Evolutionary conservation across 2,113 vertebrate genomes (phyloP), one percentile per base, ranked within the genome.

Genomic region (Pitta sordida): DNA sequence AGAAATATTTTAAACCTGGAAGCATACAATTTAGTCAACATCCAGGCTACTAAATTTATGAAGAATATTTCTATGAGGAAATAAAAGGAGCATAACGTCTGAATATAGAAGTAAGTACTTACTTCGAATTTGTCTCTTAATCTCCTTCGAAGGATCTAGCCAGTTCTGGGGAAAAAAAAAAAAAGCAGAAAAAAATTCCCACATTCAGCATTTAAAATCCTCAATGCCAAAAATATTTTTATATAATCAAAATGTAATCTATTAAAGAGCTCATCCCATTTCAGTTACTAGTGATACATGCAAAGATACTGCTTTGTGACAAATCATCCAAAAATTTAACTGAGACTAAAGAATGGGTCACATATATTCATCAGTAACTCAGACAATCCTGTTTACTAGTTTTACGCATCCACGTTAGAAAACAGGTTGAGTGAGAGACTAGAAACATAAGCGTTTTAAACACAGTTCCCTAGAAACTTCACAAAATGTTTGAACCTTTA

Each of bases 81-180:
- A 76, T 34, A 56, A 75, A 76, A 80, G 29, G 9, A 80, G 24
- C 3, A n/a, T 67, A 51, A 75, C 3, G 62, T 36, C n/a, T 70
- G 87, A 71, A 75, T 14, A 87, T 18, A 52, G n/a, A 93, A 94
- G 68, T 90, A 93, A 94, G 68, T 90, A 98, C 98, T 98, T 95
- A 98, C 98, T 98, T 97, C 97, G 93, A 91, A 98, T 97, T 94
- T 98, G 98, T 79, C 96, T 98, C 91, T 98, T 98, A 85, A 98
- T 98, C 97, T 98, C 98, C 90, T 98, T 98, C 1, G 97, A 96
- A 78, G 97, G 95, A 97, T 98, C 98, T 84, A 98, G 94, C 98
- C 98, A 98, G 96, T 97, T 98, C 98, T 98, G 88, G 2, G 68
- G 64, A 65, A 49, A 30, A 74, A 15, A 15, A 49, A 21, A 52